Percentiles rank a stretch among this genome's conserved stretches.
Conservation (phyloP, 2,888 invertebrate genomes). For the Liopterus haemorrhoidalis region DNA sequence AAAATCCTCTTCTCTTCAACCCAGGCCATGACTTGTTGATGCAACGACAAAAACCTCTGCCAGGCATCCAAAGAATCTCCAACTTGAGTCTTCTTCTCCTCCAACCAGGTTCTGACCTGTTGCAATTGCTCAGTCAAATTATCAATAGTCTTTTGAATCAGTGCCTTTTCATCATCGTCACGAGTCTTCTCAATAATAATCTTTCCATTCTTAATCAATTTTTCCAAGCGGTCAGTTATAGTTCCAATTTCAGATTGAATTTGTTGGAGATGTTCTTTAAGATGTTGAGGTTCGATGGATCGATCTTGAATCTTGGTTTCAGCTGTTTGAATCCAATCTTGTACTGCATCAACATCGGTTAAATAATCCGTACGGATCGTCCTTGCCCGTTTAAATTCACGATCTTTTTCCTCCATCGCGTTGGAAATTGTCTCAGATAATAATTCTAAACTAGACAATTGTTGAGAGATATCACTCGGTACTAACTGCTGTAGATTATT, state of each 20-base stretch:
- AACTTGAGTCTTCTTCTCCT: conserved; percentile 75
- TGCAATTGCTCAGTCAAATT: conserved; percentile 72
- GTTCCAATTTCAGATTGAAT: conserved; percentile 68
- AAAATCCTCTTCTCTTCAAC: conserved; percentile 75
- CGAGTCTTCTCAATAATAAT: conserved; percentile 73
- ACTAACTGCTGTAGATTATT: conserved; percentile 55
- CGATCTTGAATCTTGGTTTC: conserved; percentile 79
- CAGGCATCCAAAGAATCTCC: conserved; percentile 85
- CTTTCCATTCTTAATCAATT: conserved; percentile 70
- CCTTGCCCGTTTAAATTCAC: conserved; percentile 80
- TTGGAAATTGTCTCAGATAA: conserved; percentile 71
- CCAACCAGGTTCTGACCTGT: conserved; percentile 71
- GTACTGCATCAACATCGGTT: conserved; percentile 72
- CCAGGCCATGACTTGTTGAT: conserved; percentile 78
- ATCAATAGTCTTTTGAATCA: conserved; percentile 68
- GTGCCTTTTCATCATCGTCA: conserved; percentile 68
- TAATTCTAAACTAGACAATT: conserved; percentile 76
- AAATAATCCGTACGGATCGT: conserved; percentile 76
- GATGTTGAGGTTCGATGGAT: conserved; percentile 66
- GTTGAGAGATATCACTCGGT: conserved; percentile 73
- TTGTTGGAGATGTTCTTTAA: conserved; percentile 71
- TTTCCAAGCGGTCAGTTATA: conserved; percentile 69
- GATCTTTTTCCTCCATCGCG: conserved; percentile 80
- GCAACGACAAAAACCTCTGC: conserved; percentile 75
- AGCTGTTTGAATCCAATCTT: conserved; percentile 76